Evolutionary conservation across 2,888 invertebrate genomes (phyloP).

Genomic region (Alviniconcha strummeri): DNA sequence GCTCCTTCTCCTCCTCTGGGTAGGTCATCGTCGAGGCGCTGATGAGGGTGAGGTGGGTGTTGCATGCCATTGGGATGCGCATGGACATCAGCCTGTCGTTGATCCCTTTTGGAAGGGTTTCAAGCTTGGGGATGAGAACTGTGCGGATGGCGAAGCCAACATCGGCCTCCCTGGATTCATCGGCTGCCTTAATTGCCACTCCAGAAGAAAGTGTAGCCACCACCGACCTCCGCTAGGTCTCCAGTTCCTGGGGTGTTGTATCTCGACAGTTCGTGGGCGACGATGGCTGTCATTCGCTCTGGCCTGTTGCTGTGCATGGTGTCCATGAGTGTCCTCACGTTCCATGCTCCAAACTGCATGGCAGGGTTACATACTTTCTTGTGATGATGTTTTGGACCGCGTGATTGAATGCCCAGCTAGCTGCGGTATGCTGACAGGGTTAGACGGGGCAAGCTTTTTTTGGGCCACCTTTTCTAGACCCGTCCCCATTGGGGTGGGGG

Average conservation of each 20-base stretch:
- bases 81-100: background rate
- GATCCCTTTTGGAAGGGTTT: slow-evolving; percentile 7
- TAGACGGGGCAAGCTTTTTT: background rate
- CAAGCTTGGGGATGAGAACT: background rate
- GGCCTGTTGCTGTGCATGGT: background rate
- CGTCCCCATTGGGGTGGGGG: background rate
- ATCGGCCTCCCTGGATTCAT: background rate
- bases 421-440: slow-evolving; percentile 14
- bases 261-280: background rate
- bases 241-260: background rate
- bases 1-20: background rate
- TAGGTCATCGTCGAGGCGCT: slow-evolving; percentile 11
- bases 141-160: background rate
- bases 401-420: background rate
- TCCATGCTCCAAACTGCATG: background rate
- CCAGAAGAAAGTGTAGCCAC: background rate
- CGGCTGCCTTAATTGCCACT: background rate
- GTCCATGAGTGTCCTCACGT: background rate
- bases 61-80: background rate
- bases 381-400: background rate
- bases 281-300: background rate
- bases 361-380: background rate
- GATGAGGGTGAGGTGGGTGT: background rate
- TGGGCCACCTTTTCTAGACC: slow-evolving; percentile 9
- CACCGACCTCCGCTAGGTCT: background rate